Evolutionary conservation across 2,888 invertebrate species (phyloP).

Genomic region (Plusia festucae): DNA sequence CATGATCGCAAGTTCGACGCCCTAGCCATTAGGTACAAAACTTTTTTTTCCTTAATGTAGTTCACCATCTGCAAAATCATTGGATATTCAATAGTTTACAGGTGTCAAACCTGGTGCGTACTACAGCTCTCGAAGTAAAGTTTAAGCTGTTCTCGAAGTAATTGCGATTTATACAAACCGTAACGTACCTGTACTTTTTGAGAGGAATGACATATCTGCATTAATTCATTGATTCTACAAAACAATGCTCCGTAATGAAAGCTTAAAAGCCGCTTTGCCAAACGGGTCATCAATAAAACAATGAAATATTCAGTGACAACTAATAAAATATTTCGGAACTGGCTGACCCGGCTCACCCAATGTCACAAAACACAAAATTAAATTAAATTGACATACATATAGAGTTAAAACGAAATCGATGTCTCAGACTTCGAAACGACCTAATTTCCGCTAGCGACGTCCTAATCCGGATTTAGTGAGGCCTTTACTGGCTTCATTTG

Average conservation of each 20-base stretch:
- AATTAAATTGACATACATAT: constrained; percentile 13
- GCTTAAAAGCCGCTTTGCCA: neutral
- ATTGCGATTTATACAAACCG: too few relatives aligned
- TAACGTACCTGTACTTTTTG: too few relatives aligned
- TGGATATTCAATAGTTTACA: too few relatives aligned
- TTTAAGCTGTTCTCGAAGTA: too few relatives aligned
- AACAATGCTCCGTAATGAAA: neutral
- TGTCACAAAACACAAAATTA: constrained; percentile 13
- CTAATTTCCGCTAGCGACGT: constrained; percentile 69
- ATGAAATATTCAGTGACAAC: neutral
- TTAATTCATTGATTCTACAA: too few relatives aligned
- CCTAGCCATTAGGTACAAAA: too few relatives aligned
- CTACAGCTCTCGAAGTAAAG: too few relatives aligned
- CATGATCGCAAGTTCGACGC: too few relatives aligned
- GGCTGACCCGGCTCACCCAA: neutral
- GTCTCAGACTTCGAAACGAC: constrained; percentile 56
- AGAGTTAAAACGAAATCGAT: constrained; percentile 49
- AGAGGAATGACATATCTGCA: too few relatives aligned
- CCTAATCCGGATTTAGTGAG: constrained; percentile 71
- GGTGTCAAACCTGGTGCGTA: too few relatives aligned
- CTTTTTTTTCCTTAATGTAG: too few relatives aligned
- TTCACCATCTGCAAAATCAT: neutral
- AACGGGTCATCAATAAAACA: neutral
- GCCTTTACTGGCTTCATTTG: constrained; percentile 58
- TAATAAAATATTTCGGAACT: constrained; percentile 5